Evolutionary conservation across 37 sponge, comb jelly and placozoan genomes (phyloP).

Genomic region (Ianthella basta): DNA sequence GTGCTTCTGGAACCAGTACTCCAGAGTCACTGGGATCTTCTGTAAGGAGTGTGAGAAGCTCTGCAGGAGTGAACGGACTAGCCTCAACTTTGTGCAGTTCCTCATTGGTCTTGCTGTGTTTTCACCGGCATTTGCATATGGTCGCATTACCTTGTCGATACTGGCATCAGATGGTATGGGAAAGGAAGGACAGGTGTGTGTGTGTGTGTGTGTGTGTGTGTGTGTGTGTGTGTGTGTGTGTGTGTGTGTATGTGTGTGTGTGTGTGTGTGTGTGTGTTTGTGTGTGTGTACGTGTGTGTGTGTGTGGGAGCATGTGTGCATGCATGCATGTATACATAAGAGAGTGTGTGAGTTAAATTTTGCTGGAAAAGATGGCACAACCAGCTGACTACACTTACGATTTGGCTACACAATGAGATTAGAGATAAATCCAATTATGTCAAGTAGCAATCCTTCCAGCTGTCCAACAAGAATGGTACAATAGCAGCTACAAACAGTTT

Average conservation of each 20-base stretch:
- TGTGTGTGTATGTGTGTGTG: conserved; percentile 1
- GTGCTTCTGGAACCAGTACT: conserved; percentile 59
- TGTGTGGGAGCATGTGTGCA: background rate
- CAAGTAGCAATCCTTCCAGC: no score
- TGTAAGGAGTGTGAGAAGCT: conserved; percentile 41
- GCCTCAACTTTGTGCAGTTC: conserved; percentile 56
- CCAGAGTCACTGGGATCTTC: conserved; percentile 39
- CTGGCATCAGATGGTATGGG: conserved; percentile 49
- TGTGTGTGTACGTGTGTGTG: conserved; percentile 8
- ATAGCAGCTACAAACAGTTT: no score
- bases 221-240: conserved; percentile 10
- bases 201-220: conserved; percentile 4
- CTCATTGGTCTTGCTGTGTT: conserved; percentile 32
- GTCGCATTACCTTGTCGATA: conserved; percentile 33
- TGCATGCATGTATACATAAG: background rate
- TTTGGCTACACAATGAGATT: no score
- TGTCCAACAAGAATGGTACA: no score
- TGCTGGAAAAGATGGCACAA: background rate
- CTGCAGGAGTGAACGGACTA: conserved; percentile 31
- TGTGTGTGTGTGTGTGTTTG: background rate
- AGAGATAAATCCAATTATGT: background rate
- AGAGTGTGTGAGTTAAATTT: background rate
- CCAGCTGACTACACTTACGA: no score
- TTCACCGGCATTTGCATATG: background rate
- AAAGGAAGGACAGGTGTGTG: conserved; percentile 43